phyloP scores from a whole-genome alignment of 2,888 invertebrate genomes.

The Choreutis nemorana region DNA sequence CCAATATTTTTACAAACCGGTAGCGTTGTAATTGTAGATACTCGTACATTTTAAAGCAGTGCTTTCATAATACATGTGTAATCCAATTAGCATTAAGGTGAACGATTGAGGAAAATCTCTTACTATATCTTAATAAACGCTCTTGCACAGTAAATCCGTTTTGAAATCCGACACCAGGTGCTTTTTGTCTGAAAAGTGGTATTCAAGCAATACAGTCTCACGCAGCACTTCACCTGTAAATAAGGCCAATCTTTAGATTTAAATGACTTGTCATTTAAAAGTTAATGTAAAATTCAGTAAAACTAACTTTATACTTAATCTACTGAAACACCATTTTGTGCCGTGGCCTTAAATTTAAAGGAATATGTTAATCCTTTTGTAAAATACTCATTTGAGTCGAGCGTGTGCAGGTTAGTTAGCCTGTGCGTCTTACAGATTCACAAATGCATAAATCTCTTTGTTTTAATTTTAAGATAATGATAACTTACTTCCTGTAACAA shows the following conservation, averaged over 20 bases:
- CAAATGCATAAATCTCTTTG: constrained; percentile 22
- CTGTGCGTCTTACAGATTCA: constrained; percentile 9
- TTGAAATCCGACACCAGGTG: constrained; percentile 10
- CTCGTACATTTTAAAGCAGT: constrained; percentile 31
- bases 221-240: constrained; percentile 29
- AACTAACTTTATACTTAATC: constrained; percentile 44
- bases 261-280: constrained; percentile 36
- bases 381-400: constrained; percentile 29
- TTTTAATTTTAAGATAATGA: too few relatives aligned
- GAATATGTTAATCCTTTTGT: constrained; percentile 56
- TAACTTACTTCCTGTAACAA: too few relatives aligned
- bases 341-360: constrained; percentile 65
- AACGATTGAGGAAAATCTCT: too few relatives aligned
- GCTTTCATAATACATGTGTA: too few relatives aligned
- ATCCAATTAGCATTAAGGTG: too few relatives aligned
- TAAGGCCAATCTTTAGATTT: constrained; percentile 43
- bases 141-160: constrained; percentile 19
- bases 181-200: constrained; percentile 12
- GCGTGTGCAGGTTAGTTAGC: constrained; percentile 30
- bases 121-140: too few relatives aligned
- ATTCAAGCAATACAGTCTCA: constrained; percentile 9
- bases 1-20: constrained; percentile 49
- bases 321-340: constrained; percentile 65
- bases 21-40: constrained; percentile 27
- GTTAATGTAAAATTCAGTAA: constrained; percentile 38